These are phyloP conservation scores for Ectropis crepuscularia DNA, from an alignment of 2,888 invertebrate genomes.

Conservation along the genomic window DNA sequence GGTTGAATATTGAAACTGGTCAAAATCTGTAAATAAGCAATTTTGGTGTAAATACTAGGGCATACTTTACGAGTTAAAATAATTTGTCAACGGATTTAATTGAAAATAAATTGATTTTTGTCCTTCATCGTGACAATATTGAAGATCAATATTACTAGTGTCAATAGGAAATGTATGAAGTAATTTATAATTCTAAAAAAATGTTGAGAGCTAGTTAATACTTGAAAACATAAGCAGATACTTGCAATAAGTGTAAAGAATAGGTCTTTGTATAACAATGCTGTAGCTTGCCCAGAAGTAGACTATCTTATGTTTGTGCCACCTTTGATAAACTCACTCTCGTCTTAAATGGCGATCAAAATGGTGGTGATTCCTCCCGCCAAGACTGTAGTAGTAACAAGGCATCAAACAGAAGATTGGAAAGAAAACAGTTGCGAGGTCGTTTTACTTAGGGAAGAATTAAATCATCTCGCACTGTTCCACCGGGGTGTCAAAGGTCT, in stretches of 20 bases:
- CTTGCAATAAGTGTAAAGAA: neutral
- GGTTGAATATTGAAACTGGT: too few species aligned
- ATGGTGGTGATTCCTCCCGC: conserved; percentile 77
- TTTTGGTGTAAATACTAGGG: too few species aligned
- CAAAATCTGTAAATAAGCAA: too few species aligned
- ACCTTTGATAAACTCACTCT: conserved; percentile 46
- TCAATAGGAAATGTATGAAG: too few species aligned
- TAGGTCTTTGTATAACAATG: conserved; percentile 42
- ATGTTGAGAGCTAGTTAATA: too few species aligned
- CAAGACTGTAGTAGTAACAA: conserved; percentile 50
- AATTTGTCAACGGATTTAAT: too few species aligned
- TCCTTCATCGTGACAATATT: too few species aligned
- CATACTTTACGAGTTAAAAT: too few species aligned
- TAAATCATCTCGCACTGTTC: conserved; percentile 76
- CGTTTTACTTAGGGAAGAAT: conserved; percentile 49
- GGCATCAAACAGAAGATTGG: conserved; percentile 83
- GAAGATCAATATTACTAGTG: too few species aligned
- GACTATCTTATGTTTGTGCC: conserved; percentile 83
- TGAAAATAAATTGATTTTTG: too few species aligned
- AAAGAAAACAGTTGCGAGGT: conserved; percentile 73
- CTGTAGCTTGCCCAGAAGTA: conserved; percentile 82
- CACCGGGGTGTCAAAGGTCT: conserved; percentile 81
- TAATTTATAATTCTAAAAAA: too few species aligned
- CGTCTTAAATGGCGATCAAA: conserved; percentile 13
- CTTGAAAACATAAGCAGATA: too few species aligned